Conservation (phyloP, 2,888 invertebrate genomes). For the Zygogramma bicolorata region DNA sequence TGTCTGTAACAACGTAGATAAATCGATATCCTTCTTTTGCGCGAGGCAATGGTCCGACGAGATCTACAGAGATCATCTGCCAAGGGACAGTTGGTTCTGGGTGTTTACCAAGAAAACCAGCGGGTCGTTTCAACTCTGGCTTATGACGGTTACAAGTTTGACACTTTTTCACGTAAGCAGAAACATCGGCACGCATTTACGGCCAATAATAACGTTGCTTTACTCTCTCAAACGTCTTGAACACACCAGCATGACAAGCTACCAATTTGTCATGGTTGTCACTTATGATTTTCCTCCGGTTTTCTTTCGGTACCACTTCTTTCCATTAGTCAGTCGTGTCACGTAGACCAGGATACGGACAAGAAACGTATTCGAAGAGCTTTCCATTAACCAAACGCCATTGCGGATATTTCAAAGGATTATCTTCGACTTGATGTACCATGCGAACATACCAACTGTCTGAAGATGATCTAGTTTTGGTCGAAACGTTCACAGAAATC, state of each 20-base stretch:
- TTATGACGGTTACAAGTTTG: not conserved
- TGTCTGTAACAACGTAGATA: not conserved
- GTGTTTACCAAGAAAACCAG: constrained; percentile 6
- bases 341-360: constrained; percentile 29
- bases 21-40: not conserved
- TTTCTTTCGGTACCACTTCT: constrained; percentile 36
- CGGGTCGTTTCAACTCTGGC: constrained; percentile 12
- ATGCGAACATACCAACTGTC: constrained; percentile 45
- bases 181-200: constrained; percentile 4
- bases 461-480: not conserved
- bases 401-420: constrained; percentile 37
- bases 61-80: constrained; percentile 1
- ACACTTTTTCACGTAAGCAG: constrained; percentile 17
- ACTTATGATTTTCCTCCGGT: constrained; percentile 16
- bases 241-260: constrained; percentile 22
- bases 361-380: constrained; percentile 39
- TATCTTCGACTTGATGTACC: constrained; percentile 16
- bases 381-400: constrained; percentile 40
- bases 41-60: constrained; percentile 1
- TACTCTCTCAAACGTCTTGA: constrained; percentile 16
- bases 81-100: not conserved
- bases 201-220: constrained; percentile 23
- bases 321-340: constrained; percentile 39
- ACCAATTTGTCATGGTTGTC: constrained; percentile 34
- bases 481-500: not conserved